A percentile compares a stretch with the other conserved stretches of the same genome.
These are phyloP conservation scores for Drosophila flavopinicola DNA, from an alignment of 2,888 invertebrate genomes.

Conservation along the genomic window DNA sequence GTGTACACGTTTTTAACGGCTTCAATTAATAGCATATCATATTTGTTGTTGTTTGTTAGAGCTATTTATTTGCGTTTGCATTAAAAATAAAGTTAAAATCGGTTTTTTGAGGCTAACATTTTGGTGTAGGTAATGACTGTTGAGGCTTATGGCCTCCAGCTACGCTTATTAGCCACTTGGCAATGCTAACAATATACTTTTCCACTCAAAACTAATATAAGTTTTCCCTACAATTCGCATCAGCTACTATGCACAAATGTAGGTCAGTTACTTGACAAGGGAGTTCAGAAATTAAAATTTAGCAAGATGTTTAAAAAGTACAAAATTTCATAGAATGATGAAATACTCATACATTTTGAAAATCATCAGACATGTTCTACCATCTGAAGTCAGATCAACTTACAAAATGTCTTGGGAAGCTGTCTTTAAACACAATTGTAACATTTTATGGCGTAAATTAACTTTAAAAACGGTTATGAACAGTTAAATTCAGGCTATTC, in stretches of 20 bases:
- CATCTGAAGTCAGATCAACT: too few species aligned
- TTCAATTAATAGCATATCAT: constrained; percentile 56
- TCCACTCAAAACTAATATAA: constrained; percentile 1
- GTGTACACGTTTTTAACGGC: constrained; percentile 38
- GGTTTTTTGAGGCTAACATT: constrained; percentile 31
- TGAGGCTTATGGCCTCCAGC: constrained; percentile 26
- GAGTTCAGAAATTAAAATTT: not conserved
- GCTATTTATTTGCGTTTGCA: constrained; percentile 43
- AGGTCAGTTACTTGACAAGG: constrained; percentile 5
- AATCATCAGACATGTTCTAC: not conserved
- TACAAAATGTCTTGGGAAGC: not conserved
- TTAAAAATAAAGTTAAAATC: constrained; percentile 40
- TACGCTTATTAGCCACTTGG: constrained; percentile 22
- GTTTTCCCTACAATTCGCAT: constrained; percentile 1
- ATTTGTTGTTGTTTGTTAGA: constrained; percentile 24
- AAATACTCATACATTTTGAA: not conserved
- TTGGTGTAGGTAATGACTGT: constrained; percentile 26
- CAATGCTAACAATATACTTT: constrained; percentile 8
- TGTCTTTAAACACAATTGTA: not conserved
- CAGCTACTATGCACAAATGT: not conserved
- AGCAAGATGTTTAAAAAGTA: too few species aligned
- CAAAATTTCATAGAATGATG: not conserved
- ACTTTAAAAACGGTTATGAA: too few species aligned
- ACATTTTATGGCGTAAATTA: too few species aligned
- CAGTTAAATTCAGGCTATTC: too few species aligned